Conservation (phyloP, 2,888 invertebrate species). For the Apamea monoglypha region DNA sequence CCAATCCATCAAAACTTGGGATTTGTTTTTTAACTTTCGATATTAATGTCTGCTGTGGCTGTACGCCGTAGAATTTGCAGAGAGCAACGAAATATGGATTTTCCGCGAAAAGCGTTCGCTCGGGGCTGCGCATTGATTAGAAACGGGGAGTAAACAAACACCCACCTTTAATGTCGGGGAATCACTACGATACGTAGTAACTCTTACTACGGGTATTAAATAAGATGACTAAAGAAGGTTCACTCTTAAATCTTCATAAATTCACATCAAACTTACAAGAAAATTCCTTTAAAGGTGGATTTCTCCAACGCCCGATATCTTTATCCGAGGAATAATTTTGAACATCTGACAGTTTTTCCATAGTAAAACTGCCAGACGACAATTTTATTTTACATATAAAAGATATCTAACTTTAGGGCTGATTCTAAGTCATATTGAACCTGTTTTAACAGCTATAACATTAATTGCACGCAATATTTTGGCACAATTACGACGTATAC, state of each 20-base stretch:
- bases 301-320: background rate
- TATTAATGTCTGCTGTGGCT: slow-evolving; percentile 36
- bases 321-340: background rate
- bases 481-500: background rate
- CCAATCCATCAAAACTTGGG: slow-evolving; percentile 60
- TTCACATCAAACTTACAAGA: background rate
- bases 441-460: background rate
- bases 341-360: background rate
- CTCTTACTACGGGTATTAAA: slow-evolving; percentile 47
- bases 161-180: slow-evolving; percentile 62
- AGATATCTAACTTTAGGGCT: background rate
- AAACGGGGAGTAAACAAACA: slow-evolving; percentile 66
- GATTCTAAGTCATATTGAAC: background rate
- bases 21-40: slow-evolving; percentile 58
- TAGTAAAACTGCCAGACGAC: background rate
- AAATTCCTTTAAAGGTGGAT: background rate
- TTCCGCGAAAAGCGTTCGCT: slow-evolving; percentile 26
- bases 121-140: slow-evolving; percentile 49
- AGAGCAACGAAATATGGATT: slow-evolving; percentile 55
- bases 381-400: background rate
- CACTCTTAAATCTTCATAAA: slow-evolving; percentile 1
- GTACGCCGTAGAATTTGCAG: slow-evolving; percentile 26
- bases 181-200: slow-evolving; percentile 65
- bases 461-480: background rate
- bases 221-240: slow-evolving; percentile 39